phyloP scores from a whole-genome alignment of 2,888 invertebrate species.

The Prenolepis imparis region DNA sequence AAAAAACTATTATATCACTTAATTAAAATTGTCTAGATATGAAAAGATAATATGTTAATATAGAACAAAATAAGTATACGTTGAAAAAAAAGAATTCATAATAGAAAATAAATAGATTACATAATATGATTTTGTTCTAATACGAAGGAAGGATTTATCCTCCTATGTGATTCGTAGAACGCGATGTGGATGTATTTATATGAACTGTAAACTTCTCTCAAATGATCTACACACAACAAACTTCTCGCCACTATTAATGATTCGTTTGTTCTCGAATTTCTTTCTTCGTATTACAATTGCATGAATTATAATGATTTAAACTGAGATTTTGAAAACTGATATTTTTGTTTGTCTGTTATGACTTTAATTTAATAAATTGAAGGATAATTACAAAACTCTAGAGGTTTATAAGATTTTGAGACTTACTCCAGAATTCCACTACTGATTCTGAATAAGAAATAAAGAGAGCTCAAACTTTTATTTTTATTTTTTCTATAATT shows the following conservation, averaged over 20 bases:
- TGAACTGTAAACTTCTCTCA: conserved; percentile 66
- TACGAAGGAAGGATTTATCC: background rate
- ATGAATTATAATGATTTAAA: background rate
- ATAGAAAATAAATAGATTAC: conserved; percentile 7
- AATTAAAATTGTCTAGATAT: background rate
- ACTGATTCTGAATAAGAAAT: background rate
- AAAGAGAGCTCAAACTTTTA: background rate
- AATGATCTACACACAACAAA: conserved; percentile 65
- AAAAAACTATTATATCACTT: background rate
- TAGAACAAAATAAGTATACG: background rate
- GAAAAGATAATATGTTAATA: background rate
- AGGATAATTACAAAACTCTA: background rate
- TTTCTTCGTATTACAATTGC: conserved; percentile 1
- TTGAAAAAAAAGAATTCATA: background rate
- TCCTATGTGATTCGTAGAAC: conserved; percentile 61
- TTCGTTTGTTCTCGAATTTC: conserved; percentile 38
- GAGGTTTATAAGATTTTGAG: background rate
- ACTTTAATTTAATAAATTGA: background rate
- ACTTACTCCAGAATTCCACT: background rate
- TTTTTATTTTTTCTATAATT: no score
- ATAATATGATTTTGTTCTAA: background rate
- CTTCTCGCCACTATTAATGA: background rate
- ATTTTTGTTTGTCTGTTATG: background rate
- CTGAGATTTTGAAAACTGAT: background rate
- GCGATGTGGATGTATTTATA: conserved; percentile 40